phyloP scores from a whole-genome alignment of 2,888 invertebrate genomes.

The Erpobdella octoculata region DNA sequence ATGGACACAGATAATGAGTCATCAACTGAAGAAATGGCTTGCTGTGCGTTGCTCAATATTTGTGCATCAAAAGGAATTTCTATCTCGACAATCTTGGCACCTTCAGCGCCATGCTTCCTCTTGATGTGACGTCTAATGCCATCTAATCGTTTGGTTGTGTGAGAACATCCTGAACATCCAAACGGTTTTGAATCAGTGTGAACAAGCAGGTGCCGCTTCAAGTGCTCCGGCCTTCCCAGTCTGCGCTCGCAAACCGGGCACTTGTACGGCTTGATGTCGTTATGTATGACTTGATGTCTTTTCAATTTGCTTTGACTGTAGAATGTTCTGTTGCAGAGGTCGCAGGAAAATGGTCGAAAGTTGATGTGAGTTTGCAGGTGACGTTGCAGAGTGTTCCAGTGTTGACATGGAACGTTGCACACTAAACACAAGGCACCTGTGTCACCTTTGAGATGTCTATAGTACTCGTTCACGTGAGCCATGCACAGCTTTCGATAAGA shows the following conservation, averaged over 20 bases:
- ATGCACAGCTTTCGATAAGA: constrained; percentile 32
- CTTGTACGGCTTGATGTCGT: constrained; percentile 37
- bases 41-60: not conserved
- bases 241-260: constrained; percentile 37
- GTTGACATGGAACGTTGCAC: constrained; percentile 30
- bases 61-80: constrained; percentile 16
- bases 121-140: constrained; percentile 36
- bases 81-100: constrained; percentile 27
- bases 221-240: constrained; percentile 37
- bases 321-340: constrained; percentile 35
- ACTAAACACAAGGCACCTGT: constrained; percentile 29
- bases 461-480: constrained; percentile 32
- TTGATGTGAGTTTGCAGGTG: constrained; percentile 37
- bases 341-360: constrained; percentile 37
- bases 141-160: constrained; percentile 35
- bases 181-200: constrained; percentile 37
- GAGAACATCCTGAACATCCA: constrained; percentile 36
- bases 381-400: constrained; percentile 35
- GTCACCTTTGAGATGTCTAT: constrained; percentile 29
- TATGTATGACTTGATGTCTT: constrained; percentile 36
- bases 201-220: constrained; percentile 37
- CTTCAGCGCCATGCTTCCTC: constrained; percentile 35
- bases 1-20: not conserved
- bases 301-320: constrained; percentile 37
- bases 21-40: not conserved